Percentiles rank a stretch among this genome's conserved stretches.
Conservation (phyloP, 2,113 vertebrate genomes). For the Scalopus aquaticus region DNA sequence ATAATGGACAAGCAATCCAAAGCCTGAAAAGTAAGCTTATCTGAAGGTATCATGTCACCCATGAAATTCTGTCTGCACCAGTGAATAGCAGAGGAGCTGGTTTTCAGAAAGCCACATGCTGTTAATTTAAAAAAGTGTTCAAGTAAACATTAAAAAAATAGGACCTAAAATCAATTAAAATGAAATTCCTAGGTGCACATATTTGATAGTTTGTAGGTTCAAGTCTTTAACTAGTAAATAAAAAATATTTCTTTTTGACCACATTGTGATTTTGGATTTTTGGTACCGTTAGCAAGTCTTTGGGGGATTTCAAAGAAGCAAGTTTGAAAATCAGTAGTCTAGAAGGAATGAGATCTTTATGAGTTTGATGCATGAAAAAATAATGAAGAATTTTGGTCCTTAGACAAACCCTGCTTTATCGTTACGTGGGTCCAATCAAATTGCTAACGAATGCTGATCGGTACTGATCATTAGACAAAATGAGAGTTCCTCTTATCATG, state of each 20-base stretch:
- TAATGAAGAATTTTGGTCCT: not conserved
- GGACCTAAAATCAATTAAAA: not conserved
- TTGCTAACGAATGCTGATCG: not conserved
- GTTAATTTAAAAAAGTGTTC: not conserved
- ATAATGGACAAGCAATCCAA: not conserved
- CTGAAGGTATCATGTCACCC: not conserved
- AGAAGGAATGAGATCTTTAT: not conserved
- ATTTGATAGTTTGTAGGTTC: slow-evolving; percentile 24
- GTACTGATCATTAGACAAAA: not conserved
- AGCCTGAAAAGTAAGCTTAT: not conserved
- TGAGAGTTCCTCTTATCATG: not conserved
- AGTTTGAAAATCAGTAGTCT: not conserved
- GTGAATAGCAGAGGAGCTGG: not conserved
- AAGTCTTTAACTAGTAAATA: slow-evolving; percentile 2
- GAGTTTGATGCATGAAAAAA: not conserved
- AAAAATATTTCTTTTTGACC: slow-evolving; percentile 30
- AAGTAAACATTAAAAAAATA: not conserved
- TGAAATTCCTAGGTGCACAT: not conserved
- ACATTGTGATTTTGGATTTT: not conserved
- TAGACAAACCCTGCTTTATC: not conserved
- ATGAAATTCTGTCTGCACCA: not conserved
- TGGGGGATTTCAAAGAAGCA: not conserved
- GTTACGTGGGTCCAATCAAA: not conserved
- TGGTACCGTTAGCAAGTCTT: not conserved
- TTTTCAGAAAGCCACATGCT: not conserved